Evolutionary conservation across 2,888 invertebrate genomes (phyloP).

Genomic region (Drosophila villosipedis): DNA sequence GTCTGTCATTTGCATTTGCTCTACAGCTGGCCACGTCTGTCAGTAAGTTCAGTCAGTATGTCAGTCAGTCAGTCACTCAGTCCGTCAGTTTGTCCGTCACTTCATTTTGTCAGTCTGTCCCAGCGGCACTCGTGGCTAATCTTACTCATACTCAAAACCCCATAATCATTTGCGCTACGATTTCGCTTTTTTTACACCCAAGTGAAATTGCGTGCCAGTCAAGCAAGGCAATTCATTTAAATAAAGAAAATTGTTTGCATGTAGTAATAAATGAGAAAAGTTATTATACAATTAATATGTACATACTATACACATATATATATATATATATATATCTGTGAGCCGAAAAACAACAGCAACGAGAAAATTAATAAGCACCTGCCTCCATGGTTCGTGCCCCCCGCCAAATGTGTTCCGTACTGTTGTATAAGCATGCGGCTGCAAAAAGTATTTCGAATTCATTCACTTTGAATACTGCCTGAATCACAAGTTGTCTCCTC

Average conservation of each 20-base stretch:
- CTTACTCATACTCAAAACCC: constrained; percentile 32
- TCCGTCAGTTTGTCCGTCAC: constrained; percentile 23
- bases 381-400: constrained; percentile 64
- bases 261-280: constrained; percentile 69
- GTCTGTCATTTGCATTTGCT: constrained; percentile 43
- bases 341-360: constrained; percentile 21
- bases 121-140: constrained; percentile 14
- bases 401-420: constrained; percentile 41
- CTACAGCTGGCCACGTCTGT: constrained; percentile 46
- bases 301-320: constrained; percentile 16
- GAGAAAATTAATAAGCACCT: constrained; percentile 44
- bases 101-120: constrained; percentile 13
- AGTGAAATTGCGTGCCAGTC: constrained; percentile 75
- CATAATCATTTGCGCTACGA: constrained; percentile 58
- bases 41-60: constrained; percentile 30
- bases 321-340: constrained; percentile 1
- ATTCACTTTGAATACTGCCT: constrained; percentile 2
- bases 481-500: background rate
- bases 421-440: constrained; percentile 18
- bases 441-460: constrained; percentile 8
- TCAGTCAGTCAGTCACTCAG: constrained; percentile 34
- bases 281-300: constrained; percentile 75
- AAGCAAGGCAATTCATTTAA: constrained; percentile 73
- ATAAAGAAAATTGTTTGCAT: constrained; percentile 74
- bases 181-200: constrained; percentile 50